phyloP scores from a whole-genome alignment of 2,888 invertebrate genomes.

The Physocephala rufipes region DNA sequence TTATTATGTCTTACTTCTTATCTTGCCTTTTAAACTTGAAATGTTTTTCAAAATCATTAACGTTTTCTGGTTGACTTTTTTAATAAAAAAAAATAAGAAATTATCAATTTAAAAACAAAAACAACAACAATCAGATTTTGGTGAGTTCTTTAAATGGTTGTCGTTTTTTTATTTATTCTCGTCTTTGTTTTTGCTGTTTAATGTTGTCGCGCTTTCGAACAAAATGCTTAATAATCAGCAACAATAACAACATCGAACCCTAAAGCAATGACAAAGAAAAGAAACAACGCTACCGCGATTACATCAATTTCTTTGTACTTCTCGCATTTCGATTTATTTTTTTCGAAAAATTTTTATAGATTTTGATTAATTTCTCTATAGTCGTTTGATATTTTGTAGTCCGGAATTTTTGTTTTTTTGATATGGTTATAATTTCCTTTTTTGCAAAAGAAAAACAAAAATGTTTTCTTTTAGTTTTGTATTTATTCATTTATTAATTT shows the following conservation, averaged over 20 bases:
- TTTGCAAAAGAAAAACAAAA: no score
- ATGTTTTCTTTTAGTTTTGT: not conserved
- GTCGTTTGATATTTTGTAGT: not conserved
- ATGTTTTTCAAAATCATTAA: no score
- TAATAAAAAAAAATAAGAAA: no score
- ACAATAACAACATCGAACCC: not conserved
- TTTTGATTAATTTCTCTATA: constrained; percentile 3
- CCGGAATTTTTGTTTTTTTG: not conserved
- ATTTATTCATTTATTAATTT: not conserved
- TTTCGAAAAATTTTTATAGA: constrained; percentile 3
- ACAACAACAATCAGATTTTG: no score
- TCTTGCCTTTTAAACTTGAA: no score
- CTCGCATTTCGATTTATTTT: not conserved
- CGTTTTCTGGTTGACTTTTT: no score
- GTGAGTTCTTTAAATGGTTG: not conserved
- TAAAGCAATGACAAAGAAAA: not conserved
- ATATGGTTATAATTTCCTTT: not conserved
- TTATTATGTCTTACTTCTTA: no score
- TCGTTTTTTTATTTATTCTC: not conserved
- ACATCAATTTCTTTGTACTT: constrained; percentile 21
- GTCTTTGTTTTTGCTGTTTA: constrained; percentile 39
- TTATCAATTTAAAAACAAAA: no score
- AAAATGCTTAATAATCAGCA: constrained; percentile 21
- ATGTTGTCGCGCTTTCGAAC: constrained; percentile 56
- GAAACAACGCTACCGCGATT: not conserved